A percentile compares a stretch with the other conserved stretches of the same genome.
These are phyloP conservation scores for Nymphalis c-album DNA, from an alignment of 2,888 invertebrate genomes.

Conservation along the genomic window DNA sequence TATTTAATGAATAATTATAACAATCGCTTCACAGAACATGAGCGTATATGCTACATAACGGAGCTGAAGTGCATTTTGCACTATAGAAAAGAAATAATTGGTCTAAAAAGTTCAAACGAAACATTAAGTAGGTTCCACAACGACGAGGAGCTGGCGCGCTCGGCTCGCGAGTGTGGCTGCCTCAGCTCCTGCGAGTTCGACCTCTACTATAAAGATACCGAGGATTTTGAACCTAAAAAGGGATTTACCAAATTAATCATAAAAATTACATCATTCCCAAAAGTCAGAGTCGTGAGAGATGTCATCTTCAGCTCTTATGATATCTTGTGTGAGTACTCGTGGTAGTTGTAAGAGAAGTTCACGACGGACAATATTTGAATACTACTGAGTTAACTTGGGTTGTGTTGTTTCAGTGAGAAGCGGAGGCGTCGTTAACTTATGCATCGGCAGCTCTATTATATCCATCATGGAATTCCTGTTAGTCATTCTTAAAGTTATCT, in stretches of 20 bases:
- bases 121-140: conserved; percentile 47
- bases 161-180: conserved; percentile 60
- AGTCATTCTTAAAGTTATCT: conserved; percentile 48
- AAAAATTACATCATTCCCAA: conserved; percentile 84
- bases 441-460: conserved; percentile 68
- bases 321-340: conserved; percentile 82
- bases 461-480: conserved; percentile 64
- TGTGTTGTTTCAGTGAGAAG: conserved; percentile 59
- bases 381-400: neutral
- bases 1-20: neutral
- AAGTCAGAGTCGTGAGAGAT: conserved; percentile 84
- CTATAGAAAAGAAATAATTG: conserved; percentile 60
- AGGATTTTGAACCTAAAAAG: conserved; percentile 49
- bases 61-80: conserved; percentile 62
- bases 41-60: conserved; percentile 61
- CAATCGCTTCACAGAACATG: conserved; percentile 49
- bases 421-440: conserved; percentile 68
- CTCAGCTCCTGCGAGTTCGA: conserved; percentile 64
- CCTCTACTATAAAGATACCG: conserved; percentile 60
- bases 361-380: neutral
- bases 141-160: conserved; percentile 27
- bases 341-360: neutral
- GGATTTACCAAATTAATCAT: conserved; percentile 56
- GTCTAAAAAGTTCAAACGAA: conserved; percentile 52
- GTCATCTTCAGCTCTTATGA: conserved; percentile 87